Evolutionary conservation across 2,888 invertebrate genomes (phyloP).

Genomic region (Cancer borealis): DNA sequence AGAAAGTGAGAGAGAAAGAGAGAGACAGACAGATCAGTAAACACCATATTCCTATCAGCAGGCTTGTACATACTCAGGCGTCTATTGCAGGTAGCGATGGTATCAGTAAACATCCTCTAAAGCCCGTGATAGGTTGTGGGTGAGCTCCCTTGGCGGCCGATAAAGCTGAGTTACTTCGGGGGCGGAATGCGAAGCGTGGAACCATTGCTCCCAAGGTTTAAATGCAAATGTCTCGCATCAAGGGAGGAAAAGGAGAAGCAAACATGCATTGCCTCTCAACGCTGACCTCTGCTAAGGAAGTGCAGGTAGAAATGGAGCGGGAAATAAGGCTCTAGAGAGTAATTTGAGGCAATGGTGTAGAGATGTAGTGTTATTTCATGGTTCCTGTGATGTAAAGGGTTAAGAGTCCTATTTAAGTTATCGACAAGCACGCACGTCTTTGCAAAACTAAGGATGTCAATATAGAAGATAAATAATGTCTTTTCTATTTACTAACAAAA

Average conservation of each 20-base stretch:
- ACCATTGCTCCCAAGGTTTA: constrained; percentile 2
- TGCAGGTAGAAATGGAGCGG: neutral
- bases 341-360: neutral
- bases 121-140: neutral
- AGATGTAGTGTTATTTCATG: neutral
- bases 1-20: constrained; percentile 34
- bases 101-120: constrained; percentile 11
- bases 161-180: constrained; percentile 24
- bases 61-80: neutral
- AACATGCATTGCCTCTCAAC: neutral
- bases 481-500: neutral
- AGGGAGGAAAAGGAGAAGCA: constrained; percentile 13
- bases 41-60: neutral
- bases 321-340: neutral
- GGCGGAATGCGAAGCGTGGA: constrained; percentile 13
- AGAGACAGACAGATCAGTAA: constrained; percentile 12
- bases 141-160: neutral
- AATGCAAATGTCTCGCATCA: constrained; percentile 18
- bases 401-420: neutral
- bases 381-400: neutral
- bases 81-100: neutral
- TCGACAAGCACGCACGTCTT: neutral
- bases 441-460: neutral
- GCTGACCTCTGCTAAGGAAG: neutral
- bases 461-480: neutral